Conservation (phyloP, 2,113 vertebrate genomes). For the Proterorhinus semilunaris region DNA sequence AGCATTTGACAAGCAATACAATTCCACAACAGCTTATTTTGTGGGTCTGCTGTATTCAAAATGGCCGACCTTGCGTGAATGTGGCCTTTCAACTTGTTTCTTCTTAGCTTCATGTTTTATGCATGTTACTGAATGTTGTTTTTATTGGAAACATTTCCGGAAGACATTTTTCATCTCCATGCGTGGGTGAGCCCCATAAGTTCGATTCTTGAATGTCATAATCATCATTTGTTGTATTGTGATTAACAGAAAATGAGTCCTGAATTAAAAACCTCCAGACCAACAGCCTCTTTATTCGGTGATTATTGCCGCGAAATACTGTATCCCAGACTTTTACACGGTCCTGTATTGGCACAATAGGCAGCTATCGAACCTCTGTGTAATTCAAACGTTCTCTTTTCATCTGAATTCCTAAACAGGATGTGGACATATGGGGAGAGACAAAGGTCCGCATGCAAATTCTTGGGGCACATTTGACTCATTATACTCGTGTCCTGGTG, state of each 20-base stretch:
- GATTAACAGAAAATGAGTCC: too few species aligned
- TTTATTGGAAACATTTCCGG: too few species aligned
- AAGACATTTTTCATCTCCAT: constrained; percentile 6
- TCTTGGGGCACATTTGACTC: constrained; percentile 57
- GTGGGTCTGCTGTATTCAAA: neutral
- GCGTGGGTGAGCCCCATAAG: neutral
- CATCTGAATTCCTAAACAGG: constrained; percentile 28
- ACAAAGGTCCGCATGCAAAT: constrained; percentile 60
- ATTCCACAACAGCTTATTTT: neutral
- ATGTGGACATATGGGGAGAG: constrained; percentile 38
- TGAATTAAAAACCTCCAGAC: too few species aligned
- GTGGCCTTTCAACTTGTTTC: constrained; percentile 11
- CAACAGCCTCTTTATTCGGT: too few species aligned
- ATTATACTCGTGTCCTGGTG: constrained; percentile 30
- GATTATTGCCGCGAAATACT: neutral
- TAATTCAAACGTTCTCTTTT: neutral
- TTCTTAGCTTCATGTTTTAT: constrained; percentile 28
- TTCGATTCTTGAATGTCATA: too few species aligned
- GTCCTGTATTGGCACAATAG: too few species aligned
- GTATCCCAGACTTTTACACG: too few species aligned
- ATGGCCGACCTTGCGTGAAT: constrained; percentile 1
- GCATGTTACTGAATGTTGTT: constrained; percentile 21
- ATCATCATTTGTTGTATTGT: too few species aligned
- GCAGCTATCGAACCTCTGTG: neutral
- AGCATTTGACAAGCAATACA: neutral